Percentiles rank a stretch among this genome's conserved stretches.
These are phyloP conservation scores for Phylloscopus whistleri DNA, from an alignment of 2,113 vertebrate genomes.

Conservation along the genomic window DNA sequence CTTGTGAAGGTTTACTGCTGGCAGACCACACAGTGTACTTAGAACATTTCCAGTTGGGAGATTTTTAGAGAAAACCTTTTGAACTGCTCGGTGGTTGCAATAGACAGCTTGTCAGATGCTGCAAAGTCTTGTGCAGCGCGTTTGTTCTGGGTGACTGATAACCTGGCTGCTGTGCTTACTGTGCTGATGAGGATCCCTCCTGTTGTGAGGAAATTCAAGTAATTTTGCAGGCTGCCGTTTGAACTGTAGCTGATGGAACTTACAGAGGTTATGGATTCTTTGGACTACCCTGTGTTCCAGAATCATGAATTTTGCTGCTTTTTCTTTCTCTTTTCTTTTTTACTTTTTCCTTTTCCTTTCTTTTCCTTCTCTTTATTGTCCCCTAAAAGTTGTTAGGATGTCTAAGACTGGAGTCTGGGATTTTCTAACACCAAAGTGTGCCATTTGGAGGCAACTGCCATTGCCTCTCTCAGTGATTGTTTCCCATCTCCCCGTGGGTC, in stretches of 20 bases:
- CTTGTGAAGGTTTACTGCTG: not conserved
- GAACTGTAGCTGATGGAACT: not conserved
- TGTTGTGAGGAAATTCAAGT: constrained; percentile 18
- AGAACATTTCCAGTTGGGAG: not conserved
- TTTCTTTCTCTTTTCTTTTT: no score
- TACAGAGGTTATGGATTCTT: not conserved
- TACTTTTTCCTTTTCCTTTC: no score
- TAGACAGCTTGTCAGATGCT: not conserved
- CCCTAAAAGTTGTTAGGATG: not conserved
- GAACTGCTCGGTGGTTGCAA: not conserved
- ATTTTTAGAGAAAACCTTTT: not conserved
- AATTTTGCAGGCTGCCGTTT: not conserved
- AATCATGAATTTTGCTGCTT: not conserved
- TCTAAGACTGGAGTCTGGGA: not conserved
- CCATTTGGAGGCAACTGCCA: not conserved
- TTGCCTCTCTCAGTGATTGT: not conserved
- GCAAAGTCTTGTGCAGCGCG: not conserved
- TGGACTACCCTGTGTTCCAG: not conserved
- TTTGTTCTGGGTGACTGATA: constrained; percentile 11
- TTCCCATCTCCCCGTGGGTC: not conserved
- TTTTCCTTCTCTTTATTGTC: not conserved
- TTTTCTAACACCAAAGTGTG: not conserved
- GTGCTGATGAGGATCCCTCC: constrained; percentile 49
- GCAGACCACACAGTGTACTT: not conserved
- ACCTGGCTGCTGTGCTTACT: not conserved